Evolutionary conservation across 37 sponge, comb jelly and placozoan genomes (phyloP), one percentile per base, ranked within the genome.

Genomic region (Axinella damicornis): DNA sequence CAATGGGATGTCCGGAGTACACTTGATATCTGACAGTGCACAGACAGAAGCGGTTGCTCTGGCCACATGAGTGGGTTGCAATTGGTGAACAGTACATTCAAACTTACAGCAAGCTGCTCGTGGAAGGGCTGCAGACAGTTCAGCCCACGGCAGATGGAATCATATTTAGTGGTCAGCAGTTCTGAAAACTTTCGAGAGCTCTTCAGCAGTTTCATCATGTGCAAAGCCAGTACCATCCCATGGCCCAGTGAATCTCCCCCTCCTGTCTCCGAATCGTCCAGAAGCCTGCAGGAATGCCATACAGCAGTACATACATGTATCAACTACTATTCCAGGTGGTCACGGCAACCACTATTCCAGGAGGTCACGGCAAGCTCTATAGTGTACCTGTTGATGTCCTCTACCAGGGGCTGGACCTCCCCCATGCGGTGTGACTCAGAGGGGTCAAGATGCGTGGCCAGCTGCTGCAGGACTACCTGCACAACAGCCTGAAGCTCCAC

Each of bases 401-500:
- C 62, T 16, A 30, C 56, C 36, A 74, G 24, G 13, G 17, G 69
- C 5, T 69, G 25, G 11, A 82, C 12, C 19, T 77, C 64, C 22
- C 52, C 77, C 53, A 60, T 25, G 54, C 28, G 55, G 54, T 46
- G 22, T 5, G 59, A 72, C 6, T 77, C n/a, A n/a, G 57, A 0
- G 24, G 89, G 69, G 68, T 69, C 71, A 25, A 87, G 79, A 37
- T 67, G 72, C 39, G 28, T 20, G 34, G 92, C 84, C 24, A 78
- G 65, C 46, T 83, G 53, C 64, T 74, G 69, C 12, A 87, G 62
- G 58, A 90, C 24, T 20, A 87, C 76, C 71, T 96, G 96, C 18
- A 87, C 39, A 11, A 96, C 84, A 34, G 96, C 96, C 91, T 96
- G 96, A 53, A 74, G 73, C 69, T 96, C 96, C 22, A 96, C 84